Conservation (phyloP, 2,113 vertebrate species). For the Noturus placidus region DNA sequence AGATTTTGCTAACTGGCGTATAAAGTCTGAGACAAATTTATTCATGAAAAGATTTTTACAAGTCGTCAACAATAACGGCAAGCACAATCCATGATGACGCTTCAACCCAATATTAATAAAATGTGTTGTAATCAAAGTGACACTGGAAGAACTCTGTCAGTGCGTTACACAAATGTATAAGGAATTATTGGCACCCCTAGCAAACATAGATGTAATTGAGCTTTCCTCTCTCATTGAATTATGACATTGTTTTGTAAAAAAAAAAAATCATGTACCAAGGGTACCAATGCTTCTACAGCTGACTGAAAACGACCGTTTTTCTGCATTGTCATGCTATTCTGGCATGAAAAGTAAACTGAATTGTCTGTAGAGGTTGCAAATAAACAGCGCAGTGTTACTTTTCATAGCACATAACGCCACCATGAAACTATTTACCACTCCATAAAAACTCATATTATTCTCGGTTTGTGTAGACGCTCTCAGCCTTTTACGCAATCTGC, state of each 20-base stretch:
- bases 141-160: background rate
- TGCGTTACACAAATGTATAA: background rate
- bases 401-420: background rate
- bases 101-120: background rate
- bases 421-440: background rate
- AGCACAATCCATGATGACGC: background rate
- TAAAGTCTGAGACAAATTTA: background rate
- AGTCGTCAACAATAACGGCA: background rate
- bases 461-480: background rate
- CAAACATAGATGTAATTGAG: background rate
- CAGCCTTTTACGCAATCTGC: background rate
- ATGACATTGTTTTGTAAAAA: background rate
- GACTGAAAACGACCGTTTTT: background rate
- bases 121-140: background rate
- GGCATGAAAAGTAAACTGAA: background rate
- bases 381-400: background rate
- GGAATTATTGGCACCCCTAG: background rate
- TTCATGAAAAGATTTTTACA: background rate
- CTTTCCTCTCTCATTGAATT: background rate
- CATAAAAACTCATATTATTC: background rate
- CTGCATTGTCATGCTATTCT: background rate
- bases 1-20: background rate
- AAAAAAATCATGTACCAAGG: background rate
- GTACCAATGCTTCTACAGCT: background rate
- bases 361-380: background rate